Base-by-base conservation (phyloP, 2,888 invertebrate genomes). In the Caenorhabditis wallacei region DNA sequence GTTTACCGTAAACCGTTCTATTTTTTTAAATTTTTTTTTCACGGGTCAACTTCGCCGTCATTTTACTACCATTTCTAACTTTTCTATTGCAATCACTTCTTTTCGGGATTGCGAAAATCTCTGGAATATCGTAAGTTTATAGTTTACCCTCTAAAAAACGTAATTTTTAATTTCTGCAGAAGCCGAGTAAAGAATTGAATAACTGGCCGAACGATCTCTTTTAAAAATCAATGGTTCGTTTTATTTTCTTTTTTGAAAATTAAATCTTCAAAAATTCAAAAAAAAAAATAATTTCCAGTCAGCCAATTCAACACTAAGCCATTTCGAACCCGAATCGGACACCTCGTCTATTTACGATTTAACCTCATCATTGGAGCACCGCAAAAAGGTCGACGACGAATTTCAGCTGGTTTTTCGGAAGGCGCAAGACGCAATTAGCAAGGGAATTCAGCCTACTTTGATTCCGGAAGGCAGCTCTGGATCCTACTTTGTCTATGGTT, bases 401-500 rank as follows among this genome's bases (percentile, higher is more conserved):
- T 87, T 87, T 56, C 80, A 87, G 18, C 66, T 56, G n/a, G 72
- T 83, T 8, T 85, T 85, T 51, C 76, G 68, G 18, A 66, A 70
- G 20, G 89, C 89, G 1, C 85, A 87, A 40, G 87, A 89, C 37
- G 90, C 90, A 0, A 89, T 90, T 63, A 66, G 63, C 37, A 56
- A 74, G 13, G 88, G 88, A 53, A 80, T 88, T 35, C 83, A 86
- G 16, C 90, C 90, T 53, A 80, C 85, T 35, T 80, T 90, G 56
- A 90, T 89, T 18, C 84, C 88, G 1, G 88, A 85, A 30, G 90
- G 90, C 13, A 88, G 87, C 69, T 89, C 89, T 1, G 89, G 99
- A 20, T 98, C 98, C 88, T 99, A 99, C 93, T 99, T 99, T 94
- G 98, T 98, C 79, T 97, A 97, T 94, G 96, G 97, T 93, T 94